Percentiles rank a stretch among this genome's conserved stretches.
These are phyloP conservation scores for Salarias fasciatus DNA, from an alignment of 2,797 vertebrate genomes.

Conservation along the genomic window DNA sequence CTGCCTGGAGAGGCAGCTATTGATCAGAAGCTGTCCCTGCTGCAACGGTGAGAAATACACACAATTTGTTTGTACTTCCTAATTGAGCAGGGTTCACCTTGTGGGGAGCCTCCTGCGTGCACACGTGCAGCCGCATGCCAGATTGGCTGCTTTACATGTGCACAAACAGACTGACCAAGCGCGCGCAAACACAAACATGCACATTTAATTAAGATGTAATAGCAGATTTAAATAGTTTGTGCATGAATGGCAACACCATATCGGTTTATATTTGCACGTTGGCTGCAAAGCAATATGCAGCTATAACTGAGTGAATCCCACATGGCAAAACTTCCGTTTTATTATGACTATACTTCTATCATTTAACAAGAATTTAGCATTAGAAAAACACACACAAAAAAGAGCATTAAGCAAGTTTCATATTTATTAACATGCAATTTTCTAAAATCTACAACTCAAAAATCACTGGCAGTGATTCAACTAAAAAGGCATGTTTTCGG, in stretches of 20 bases:
- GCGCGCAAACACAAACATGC: constrained; percentile 2
- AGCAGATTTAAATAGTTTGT: too few species aligned
- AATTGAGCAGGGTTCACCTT: constrained; percentile 82
- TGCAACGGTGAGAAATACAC: constrained; percentile 70
- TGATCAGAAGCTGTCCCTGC: constrained; percentile 73
- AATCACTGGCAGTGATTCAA: not conserved
- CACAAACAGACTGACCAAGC: not conserved
- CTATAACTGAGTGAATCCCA: too few species aligned
- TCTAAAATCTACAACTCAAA: not conserved
- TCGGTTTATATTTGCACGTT: too few species aligned
- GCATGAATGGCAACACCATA: too few species aligned
- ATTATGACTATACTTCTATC: too few species aligned
- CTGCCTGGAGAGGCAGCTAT: constrained; percentile 76
- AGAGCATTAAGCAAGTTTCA: too few species aligned
- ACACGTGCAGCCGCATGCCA: constrained; percentile 12
- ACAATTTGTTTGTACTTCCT: constrained; percentile 77
- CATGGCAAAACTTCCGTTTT: too few species aligned
- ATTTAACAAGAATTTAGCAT: too few species aligned
- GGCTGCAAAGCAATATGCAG: too few species aligned
- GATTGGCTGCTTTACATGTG: constrained; percentile 7
- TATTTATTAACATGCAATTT: too few species aligned
- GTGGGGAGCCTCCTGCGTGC: constrained; percentile 44
- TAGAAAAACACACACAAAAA: too few species aligned
- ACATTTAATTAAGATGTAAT: too few species aligned
- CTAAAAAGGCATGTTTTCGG: not conserved